phyloP scores from a whole-genome alignment of 2,797 vertebrate genomes.

The Pampus argenteus region DNA sequence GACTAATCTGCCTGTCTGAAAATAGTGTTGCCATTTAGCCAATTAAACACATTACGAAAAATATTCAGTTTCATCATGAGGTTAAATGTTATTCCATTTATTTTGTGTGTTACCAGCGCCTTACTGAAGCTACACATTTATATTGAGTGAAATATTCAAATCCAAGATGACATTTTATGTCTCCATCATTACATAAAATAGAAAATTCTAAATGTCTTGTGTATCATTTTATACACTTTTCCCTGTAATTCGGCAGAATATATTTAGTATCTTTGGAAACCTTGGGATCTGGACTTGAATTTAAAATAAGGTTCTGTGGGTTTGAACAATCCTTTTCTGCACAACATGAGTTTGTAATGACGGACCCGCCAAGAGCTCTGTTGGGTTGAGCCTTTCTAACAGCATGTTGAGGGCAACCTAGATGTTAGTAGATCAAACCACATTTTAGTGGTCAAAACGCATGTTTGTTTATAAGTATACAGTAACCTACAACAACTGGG shows the following conservation, averaged over 20 bases:
- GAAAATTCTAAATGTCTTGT: constrained; percentile 51
- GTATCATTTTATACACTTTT: constrained; percentile 54
- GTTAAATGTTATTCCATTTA: background rate
- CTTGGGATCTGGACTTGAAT: constrained; percentile 55
- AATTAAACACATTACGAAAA: background rate
- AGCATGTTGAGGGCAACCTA: constrained; percentile 42
- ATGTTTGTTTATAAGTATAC: constrained; percentile 41
- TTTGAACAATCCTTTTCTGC: constrained; percentile 62
- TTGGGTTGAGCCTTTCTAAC: constrained; percentile 48
- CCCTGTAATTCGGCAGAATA: constrained; percentile 64
- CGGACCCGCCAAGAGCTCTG: constrained; percentile 43
- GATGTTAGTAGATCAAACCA: constrained; percentile 33
- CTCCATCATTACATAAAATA: constrained; percentile 50
- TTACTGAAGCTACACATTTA: constrained; percentile 32
- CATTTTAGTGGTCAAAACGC: constrained; percentile 33
- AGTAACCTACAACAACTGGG: constrained; percentile 32
- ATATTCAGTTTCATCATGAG: background rate
- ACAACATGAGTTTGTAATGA: constrained; percentile 63
- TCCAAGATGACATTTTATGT: constrained; percentile 37
- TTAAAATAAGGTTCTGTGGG: constrained; percentile 56
- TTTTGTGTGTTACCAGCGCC: background rate
- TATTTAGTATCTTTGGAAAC: constrained; percentile 67
- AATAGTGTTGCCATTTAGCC: background rate
- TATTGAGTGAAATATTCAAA: constrained; percentile 45
- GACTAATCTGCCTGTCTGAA: background rate